Percentiles rank a stretch among this genome's conserved stretches.
Conservation (phyloP, 2,113 vertebrate species). For the Rhea americana region DNA sequence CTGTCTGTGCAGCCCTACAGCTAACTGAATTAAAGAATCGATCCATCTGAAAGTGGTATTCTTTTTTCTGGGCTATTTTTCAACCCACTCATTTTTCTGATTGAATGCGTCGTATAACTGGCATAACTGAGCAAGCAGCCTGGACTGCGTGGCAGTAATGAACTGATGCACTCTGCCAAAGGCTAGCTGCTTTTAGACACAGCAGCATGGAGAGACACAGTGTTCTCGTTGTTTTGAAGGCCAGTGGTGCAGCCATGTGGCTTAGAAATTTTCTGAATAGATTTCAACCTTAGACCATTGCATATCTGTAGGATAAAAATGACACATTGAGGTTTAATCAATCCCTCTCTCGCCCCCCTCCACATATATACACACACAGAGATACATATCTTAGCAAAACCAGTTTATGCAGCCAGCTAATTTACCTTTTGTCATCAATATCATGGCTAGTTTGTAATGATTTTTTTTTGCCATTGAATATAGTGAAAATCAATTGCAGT, state of each 20-base stretch:
- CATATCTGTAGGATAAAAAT: neutral
- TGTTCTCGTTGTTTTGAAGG: neutral
- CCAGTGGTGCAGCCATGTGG: neutral
- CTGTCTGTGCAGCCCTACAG: neutral
- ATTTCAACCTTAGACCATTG: neutral
- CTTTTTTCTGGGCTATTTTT: neutral
- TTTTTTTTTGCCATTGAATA: neutral
- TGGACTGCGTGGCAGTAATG: neutral
- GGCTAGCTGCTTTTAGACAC: neutral
- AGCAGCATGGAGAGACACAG: neutral
- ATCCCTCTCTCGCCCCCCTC: neutral
- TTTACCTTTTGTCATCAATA: neutral
- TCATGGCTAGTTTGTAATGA: neutral
- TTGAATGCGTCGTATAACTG: neutral
- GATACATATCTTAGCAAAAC: neutral
- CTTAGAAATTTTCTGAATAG: neutral
- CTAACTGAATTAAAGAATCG: neutral
- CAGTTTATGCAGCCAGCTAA: neutral
- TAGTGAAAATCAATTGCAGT: neutral
- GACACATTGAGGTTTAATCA: neutral
- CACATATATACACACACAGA: neutral
- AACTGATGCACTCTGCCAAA: neutral
- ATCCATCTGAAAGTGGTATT: neutral
- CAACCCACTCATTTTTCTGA: neutral
- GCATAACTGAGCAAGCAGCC: too few species aligned